Base-by-base conservation (phyloP, 1,140 invertebrate species). In the Lepidurus packardi region DNA sequence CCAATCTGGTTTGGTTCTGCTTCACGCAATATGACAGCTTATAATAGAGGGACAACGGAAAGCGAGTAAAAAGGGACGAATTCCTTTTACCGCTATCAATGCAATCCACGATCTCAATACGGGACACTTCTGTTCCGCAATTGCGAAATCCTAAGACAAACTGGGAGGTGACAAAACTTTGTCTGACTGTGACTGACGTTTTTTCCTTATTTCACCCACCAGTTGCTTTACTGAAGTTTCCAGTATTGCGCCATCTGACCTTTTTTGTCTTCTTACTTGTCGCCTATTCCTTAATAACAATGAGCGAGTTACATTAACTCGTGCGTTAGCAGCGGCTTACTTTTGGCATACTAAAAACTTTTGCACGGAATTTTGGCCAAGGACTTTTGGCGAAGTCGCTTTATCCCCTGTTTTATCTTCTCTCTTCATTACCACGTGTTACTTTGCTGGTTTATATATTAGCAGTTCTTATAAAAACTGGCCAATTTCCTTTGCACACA, bases 1-100 rank as follows among this genome's bases (percentile, higher is more conserved):
- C 53, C 53, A 65, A 13, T 4, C 34, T 34, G 34, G 53, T n/a
- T 65, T 65, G 53, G 53, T 65, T 65, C 53, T 65, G 53, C 53
- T 65, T 65, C 53, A 65, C 13, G 53, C 53, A 65, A 65, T 65
- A 65, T 65, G 53, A 65, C 53, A 65, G 53, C 53, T 65, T 16
- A n/a, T 65, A 65, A 65, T 21, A 65, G 53, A 9, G 13, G 53
- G 53, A 65, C 21, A 65, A 65, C 16, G 16, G 16, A 65, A 65
- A 21, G 53, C 6, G 13, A 1, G 16, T 65, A n/a, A 7, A 65
- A 21, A 65, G 16, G 16, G 53, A 65, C 53, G 9, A 65, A 65
- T 21, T n/a, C 53, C 21, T 65, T 65, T 16, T 11, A 21, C 45
- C 45, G 16, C 45, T 47, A 2, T 47, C 45, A 11, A 47, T 47